Base-by-base conservation (phyloP, 23 tunicate genomes). In the Diplosoma virens region DNA sequence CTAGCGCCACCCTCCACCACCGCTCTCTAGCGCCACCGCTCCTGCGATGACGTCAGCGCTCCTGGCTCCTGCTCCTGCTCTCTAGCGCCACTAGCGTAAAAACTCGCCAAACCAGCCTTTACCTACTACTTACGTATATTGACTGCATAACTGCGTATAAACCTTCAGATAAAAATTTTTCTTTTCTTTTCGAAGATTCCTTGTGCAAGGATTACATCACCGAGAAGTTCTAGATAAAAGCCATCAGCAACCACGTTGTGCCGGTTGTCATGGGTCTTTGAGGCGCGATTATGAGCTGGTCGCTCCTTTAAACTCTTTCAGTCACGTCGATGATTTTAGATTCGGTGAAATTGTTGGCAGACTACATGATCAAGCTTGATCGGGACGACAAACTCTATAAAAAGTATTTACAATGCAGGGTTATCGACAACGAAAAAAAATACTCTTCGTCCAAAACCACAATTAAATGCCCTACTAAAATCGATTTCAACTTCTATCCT, bases 101-200 rank as follows among this genome's bases (percentile, higher is more conserved):
- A n/a, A n/a, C n/a, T n/a, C n/a, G n/a, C n/a, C n/a, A n/a, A n/a
- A n/a, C n/a, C n/a, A n/a, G n/a, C n/a, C n/a, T n/a, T n/a, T n/a
- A n/a, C n/a, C n/a, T n/a, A n/a, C n/a, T n/a, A n/a, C n/a, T n/a
- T n/a, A n/a, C n/a, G n/a, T n/a, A n/a, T n/a, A n/a, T n/a, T n/a
- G n/a, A n/a, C n/a, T n/a, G n/a, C n/a, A n/a, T n/a, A n/a, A n/a
- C n/a, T n/a, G n/a, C n/a, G n/a, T n/a, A n/a, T n/a, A n/a, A n/a
- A n/a, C n/a, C n/a, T n/a, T n/a, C n/a, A n/a, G n/a, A n/a, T n/a
- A n/a, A n/a, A n/a, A n/a, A n/a, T n/a, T n/a, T n/a, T n/a, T n/a
- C n/a, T n/a, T n/a, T n/a, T n/a, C n/a, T n/a, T n/a, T 82, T 93
- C 30, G 98, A 93, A 33, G 87, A 93, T 47, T 84, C 97, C 2